Evolutionary conservation across 1,140 invertebrate genomes (phyloP).

Genomic region (Hypsibius dujardini): DNA sequence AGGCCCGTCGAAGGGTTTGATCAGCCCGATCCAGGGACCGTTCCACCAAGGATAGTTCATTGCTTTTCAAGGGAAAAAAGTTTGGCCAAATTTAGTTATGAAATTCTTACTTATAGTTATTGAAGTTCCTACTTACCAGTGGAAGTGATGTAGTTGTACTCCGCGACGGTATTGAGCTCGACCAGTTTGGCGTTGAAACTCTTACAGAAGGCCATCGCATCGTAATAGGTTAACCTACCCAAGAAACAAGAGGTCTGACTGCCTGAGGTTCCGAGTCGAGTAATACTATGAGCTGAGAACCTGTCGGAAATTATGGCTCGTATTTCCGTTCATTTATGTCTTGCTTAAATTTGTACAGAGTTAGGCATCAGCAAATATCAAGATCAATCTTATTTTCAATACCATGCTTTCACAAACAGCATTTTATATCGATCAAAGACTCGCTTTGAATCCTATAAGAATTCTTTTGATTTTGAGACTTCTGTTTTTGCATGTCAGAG

Average conservation of each 20-base stretch:
- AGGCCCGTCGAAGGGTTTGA: constrained; percentile 2
- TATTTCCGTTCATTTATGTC: too few relatives aligned
- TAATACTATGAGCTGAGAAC: not conserved
- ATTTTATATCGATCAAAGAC: too few relatives aligned
- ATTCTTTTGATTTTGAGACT: too few relatives aligned
- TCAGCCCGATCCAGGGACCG: constrained; percentile 5
- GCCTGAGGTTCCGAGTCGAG: too few relatives aligned
- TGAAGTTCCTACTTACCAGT: constrained; percentile 1
- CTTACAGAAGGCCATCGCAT: constrained; percentile 5
- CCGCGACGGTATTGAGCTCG: not conserved
- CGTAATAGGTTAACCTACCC: constrained; percentile 8
- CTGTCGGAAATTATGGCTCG: too few relatives aligned
- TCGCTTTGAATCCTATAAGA: too few relatives aligned
- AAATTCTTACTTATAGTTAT: not conserved
- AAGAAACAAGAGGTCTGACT: too few relatives aligned
- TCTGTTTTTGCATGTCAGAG: too few relatives aligned
- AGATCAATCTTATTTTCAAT: too few relatives aligned
- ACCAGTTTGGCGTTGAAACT: not conserved
- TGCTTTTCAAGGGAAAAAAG: not conserved
- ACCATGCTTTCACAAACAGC: too few relatives aligned
- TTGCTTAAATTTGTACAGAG: too few relatives aligned
- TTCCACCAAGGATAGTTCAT: constrained; percentile 16
- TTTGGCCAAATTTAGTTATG: not conserved
- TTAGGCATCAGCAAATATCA: too few relatives aligned
- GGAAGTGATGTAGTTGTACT: constrained; percentile 12